Evolutionary conservation across 2,113 vertebrate species (phyloP).

Genomic region (Seriola dumerili): DNA sequence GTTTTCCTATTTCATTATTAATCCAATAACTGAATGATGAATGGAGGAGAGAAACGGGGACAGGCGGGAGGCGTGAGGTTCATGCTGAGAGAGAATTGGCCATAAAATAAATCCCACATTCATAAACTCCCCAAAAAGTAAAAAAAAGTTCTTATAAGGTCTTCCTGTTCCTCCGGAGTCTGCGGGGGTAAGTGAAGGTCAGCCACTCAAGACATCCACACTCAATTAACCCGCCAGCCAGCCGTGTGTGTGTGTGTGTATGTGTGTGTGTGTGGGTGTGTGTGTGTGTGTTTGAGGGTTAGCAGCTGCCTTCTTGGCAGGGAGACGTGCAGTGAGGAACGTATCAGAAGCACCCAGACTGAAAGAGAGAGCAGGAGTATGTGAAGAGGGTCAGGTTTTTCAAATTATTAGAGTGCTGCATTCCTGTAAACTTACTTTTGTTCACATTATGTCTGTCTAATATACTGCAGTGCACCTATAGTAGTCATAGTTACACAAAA

Average conservation of each 20-base stretch:
- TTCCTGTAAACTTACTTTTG: background rate
- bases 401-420: slow-evolving; percentile 22
- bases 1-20: too few species aligned
- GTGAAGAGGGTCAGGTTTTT: slow-evolving; percentile 16
- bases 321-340: slow-evolving; percentile 57
- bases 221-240: slow-evolving; percentile 55
- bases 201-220: slow-evolving; percentile 51
- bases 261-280: slow-evolving; percentile 11
- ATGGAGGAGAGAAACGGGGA: too few species aligned
- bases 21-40: background rate
- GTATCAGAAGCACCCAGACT: slow-evolving; percentile 21
- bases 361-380: slow-evolving; percentile 2
- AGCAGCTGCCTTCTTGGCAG: slow-evolving; percentile 66
- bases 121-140: background rate
- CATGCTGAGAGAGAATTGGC: background rate
- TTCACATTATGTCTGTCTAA: slow-evolving; percentile 2
- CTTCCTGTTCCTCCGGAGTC: slow-evolving; percentile 35
- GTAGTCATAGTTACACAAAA: background rate
- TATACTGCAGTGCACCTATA: background rate
- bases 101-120: background rate
- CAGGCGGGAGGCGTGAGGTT: background rate
- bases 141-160: slow-evolving; percentile 24
- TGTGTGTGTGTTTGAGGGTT: slow-evolving; percentile 39
- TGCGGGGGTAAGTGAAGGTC: slow-evolving; percentile 27
- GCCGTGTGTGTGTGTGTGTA: slow-evolving; percentile 9